phyloP scores from a whole-genome alignment of 2,888 invertebrate species.

The Patella depressa region DNA sequence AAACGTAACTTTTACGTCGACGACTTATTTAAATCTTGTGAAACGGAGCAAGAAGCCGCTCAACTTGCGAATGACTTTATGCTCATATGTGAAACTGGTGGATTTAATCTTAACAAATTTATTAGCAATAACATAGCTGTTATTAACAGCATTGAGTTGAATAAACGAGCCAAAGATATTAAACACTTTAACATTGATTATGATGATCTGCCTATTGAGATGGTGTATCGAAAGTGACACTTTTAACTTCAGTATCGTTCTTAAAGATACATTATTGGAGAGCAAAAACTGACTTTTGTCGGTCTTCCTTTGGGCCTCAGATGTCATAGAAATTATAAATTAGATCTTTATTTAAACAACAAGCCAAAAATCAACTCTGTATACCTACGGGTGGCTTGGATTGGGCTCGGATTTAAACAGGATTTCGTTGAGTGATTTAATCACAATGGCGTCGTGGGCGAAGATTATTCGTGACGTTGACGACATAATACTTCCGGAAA shows the following conservation, averaged over 20 bases:
- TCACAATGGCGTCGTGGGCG: too few species aligned
- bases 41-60: slow-evolving; percentile 11
- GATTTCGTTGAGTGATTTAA: too few species aligned
- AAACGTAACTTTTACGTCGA: slow-evolving; percentile 14
- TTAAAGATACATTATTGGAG: neutral
- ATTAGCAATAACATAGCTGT: slow-evolving; percentile 8
- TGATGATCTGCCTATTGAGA: slow-evolving; percentile 16
- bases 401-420: too few species aligned
- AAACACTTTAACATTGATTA: slow-evolving; percentile 4
- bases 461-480: too few species aligned
- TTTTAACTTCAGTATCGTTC: neutral
- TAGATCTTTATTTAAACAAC: too few species aligned
- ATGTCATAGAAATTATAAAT: too few species aligned
- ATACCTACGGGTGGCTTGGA: too few species aligned
- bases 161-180: slow-evolving; percentile 5
- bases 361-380: too few species aligned
- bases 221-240: slow-evolving; percentile 5
- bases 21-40: slow-evolving; percentile 14
- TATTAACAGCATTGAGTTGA: slow-evolving; percentile 7
- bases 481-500: too few species aligned
- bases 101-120: slow-evolving; percentile 9
- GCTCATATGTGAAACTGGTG: neutral
- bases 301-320: too few species aligned
- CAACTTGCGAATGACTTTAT: slow-evolving; percentile 1
- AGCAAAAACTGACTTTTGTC: too few species aligned